Percentiles rank a stretch among this genome's conserved stretches.
Evolutionary conservation across 1,140 invertebrate genomes (phyloP).

Genomic region (Zaprionus nigranus): DNA sequence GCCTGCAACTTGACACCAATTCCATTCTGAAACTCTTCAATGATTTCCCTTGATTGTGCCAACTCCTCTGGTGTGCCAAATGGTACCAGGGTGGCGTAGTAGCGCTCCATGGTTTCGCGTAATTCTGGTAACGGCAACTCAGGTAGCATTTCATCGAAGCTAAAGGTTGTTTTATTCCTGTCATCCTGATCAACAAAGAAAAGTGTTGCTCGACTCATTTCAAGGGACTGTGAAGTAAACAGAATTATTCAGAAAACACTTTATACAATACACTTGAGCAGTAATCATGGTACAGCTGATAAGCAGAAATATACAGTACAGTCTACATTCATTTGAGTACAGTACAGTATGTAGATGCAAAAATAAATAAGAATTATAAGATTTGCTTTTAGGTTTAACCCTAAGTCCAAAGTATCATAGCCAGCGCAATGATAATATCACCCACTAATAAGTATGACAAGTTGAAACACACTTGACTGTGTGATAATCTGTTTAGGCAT

Average conservation of each 20-base stretch:
- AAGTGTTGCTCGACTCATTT: neutral
- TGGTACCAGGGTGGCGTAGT: conserved; percentile 87
- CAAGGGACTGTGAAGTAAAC: neutral
- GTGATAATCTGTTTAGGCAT: neutral
- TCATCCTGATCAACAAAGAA: conserved; percentile 9
- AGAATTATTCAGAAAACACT: neutral
- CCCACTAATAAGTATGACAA: neutral
- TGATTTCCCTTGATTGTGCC: conserved; percentile 85
- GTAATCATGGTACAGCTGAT: neutral
- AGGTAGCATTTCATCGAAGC: conserved; percentile 85
- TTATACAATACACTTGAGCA: neutral
- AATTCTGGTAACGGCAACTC: conserved; percentile 88
- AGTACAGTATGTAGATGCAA: neutral
- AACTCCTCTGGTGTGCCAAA: conserved; percentile 86
- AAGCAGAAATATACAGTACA: neutral
- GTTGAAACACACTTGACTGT: neutral
- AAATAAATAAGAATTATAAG: neutral
- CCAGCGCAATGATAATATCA: neutral
- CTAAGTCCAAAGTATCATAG: conserved; percentile 3
- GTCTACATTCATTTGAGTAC: neutral
- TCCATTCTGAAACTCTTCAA: conserved; percentile 86
- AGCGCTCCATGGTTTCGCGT: conserved; percentile 87
- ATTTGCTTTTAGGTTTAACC: neutral
- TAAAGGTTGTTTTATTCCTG: conserved; percentile 74
- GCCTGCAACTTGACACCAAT: conserved; percentile 87